Base-by-base conservation (phyloP, 2,797 vertebrate species). In the Danio choprae region DNA sequence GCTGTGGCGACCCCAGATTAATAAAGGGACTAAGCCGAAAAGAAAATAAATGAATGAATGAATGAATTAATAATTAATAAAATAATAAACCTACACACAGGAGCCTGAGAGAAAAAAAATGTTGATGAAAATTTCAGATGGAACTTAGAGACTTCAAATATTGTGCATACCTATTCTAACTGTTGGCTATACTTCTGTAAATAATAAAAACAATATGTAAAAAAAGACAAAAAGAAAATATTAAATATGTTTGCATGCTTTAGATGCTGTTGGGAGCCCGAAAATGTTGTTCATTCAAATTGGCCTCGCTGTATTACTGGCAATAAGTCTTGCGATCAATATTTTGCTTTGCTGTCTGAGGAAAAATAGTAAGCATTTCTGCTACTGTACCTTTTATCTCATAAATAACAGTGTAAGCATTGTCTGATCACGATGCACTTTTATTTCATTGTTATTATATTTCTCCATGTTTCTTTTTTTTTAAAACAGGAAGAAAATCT, bases 271-370 rank as follows among this genome's bases (percentile, higher is more conserved):
- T 40, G 4, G 38, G 16, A 51, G 2, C 15, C 18, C 48, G 13
- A 41, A n/a, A 1, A 65, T 29, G 20, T 20, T 58, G 5, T 41
- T 53, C 5, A 4, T 64, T 2, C 20, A 48, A 29, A 50, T 50
- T 13, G 13, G 16, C 6, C 59, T 82, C 36, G 59, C 48, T 40
- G 13, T 46, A 44, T 8, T 64, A 1, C 44, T 82, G 29, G 15
- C 38, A 22, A 71, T 77, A 71, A 72, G 59, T 36, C 5, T 82
- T 20, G 5, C 51, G 41, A 48, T 77, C 48, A 81, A 81, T 41
- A 7, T 72, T 18, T 13, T 51, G 15, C 62, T 82, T 22, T 77
- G 41, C 40, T 56, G 53, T 41, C 18, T 60, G 22, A 36, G n/a
- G 60, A 70, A 55, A 48, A 48, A 22, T 7, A 50, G 80, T 82